phyloP scores from a whole-genome alignment of 2,888 invertebrate genomes.

The Selenia dentaria region DNA sequence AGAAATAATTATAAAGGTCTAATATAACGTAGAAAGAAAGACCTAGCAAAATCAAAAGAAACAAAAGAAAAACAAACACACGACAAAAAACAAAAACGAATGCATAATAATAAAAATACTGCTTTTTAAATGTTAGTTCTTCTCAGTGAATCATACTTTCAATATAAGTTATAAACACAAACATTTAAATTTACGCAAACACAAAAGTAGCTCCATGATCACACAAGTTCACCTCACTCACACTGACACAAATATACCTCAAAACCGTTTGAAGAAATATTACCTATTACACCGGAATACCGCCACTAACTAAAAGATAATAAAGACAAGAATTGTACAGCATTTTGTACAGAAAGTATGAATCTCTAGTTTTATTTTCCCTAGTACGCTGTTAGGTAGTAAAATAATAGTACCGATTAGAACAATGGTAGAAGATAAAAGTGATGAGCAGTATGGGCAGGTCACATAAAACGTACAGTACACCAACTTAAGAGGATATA shows the following conservation, averaged over 20 bases:
- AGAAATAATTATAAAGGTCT: too few relatives aligned
- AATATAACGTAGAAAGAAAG: too few relatives aligned
- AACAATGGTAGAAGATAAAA: conserved; percentile 8
- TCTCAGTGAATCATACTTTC: too few relatives aligned
- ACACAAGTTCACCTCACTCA: conserved; percentile 15
- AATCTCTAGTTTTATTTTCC: conserved; percentile 25
- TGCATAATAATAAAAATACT: too few relatives aligned
- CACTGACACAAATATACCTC: conserved; percentile 14
- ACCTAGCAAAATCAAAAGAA: too few relatives aligned
- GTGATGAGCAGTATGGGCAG: conserved; percentile 6
- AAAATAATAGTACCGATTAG: conserved; percentile 21
- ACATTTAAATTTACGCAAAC: too few relatives aligned
- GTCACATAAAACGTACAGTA: too few relatives aligned
- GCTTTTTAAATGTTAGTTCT: too few relatives aligned
- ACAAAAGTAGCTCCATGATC: not conserved
- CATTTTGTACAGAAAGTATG: conserved; percentile 3
- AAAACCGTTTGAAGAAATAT: conserved; percentile 5
- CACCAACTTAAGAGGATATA: too few relatives aligned
- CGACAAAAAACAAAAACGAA: too few relatives aligned
- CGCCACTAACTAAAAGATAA: not conserved
- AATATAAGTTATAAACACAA: too few relatives aligned
- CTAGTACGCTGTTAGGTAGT: conserved; percentile 17
- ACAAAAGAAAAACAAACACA: too few relatives aligned
- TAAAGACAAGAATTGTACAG: conserved; percentile 4
- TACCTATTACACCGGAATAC: not conserved